Base-by-base conservation (phyloP, 1,140 invertebrate species). In the Trichonephila clavipes region DNA sequence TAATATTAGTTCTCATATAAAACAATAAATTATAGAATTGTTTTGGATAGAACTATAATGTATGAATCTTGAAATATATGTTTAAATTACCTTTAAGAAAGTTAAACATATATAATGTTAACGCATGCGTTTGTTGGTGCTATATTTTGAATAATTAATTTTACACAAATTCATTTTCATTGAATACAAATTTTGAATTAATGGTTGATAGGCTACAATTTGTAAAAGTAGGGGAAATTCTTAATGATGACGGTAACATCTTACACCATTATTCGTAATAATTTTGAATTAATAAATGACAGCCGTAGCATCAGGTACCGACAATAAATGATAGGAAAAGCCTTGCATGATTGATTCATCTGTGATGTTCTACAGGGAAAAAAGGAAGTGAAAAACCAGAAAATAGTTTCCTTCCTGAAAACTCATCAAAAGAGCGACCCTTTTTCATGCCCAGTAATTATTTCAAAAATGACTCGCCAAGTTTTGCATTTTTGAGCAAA, bases 361-460 rank as follows among this genome's bases (percentile, higher is more conserved):
- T 62, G 28, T 64, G 86, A 88, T 88, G 28, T 88, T 64, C 51
- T n/a, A 44, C 61, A 7, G 12, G 12, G 40, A 88, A 64, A 64
- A 64, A 62, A 62, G 59, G 86, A 64, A 88, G 62, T 64, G 62
- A 88, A 88, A 64, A 62, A 64, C 59, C 61, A 24, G 86, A 88
- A 88, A 88, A 88, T 88, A 88, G 61, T 66, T 88, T 88, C 86
- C 86, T 88, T 88, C 86, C 86, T 64, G 86, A 88, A 88, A 88
- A 88, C 86, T 88, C 86, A 88, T 83, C 82, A 83, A 83, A 83
- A 51, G 44, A 88, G 86, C 86, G 61, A 88, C 62, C 44, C 82
- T 88, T 88, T 88, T 88, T 88, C 86, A 62, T 64, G 21, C n/a
- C 19, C 28, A 64, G 86, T 88, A 88, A 88, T 88, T 88, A 88